Conservation (phyloP, 2,113 vertebrate genomes). For the Calonectris borealis region DNA sequence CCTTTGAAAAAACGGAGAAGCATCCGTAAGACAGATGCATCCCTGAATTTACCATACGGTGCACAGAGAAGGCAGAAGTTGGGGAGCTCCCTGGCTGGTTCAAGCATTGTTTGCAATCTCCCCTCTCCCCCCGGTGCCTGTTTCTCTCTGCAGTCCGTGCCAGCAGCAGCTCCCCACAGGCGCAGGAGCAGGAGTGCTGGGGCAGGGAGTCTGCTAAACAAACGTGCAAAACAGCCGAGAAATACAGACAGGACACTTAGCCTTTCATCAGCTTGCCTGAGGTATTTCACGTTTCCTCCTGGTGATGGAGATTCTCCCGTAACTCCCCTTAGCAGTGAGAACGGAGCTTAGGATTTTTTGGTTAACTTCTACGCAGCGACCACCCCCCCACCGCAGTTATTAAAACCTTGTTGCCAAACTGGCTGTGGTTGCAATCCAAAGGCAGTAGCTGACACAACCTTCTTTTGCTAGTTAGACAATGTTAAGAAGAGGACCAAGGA, state of each 20-base stretch:
- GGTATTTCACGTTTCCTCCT: neutral
- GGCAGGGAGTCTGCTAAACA: neutral
- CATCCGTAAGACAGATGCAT: accelerated
- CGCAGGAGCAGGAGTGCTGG: neutral
- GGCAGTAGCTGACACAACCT: neutral
- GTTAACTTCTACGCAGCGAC: neutral
- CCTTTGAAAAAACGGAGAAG: neutral
- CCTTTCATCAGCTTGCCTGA: neutral
- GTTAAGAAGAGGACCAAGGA: neutral
- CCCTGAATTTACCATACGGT: neutral
- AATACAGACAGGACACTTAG: neutral
- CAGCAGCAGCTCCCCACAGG: neutral
- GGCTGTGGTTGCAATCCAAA: neutral
- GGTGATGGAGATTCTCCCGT: neutral
- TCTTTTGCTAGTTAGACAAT: neutral
- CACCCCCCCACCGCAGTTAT: neutral
- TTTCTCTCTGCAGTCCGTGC: accelerated
- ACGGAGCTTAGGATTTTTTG: neutral
- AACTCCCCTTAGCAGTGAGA: neutral
- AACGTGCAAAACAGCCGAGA: neutral
- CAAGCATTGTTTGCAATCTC: neutral
- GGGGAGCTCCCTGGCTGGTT: neutral
- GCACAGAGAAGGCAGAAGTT: neutral
- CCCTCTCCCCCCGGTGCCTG: neutral
- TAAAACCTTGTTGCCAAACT: neutral